Conservation (phyloP, 1,140 invertebrate genomes). For the Vanessa tameamea region DNA sequence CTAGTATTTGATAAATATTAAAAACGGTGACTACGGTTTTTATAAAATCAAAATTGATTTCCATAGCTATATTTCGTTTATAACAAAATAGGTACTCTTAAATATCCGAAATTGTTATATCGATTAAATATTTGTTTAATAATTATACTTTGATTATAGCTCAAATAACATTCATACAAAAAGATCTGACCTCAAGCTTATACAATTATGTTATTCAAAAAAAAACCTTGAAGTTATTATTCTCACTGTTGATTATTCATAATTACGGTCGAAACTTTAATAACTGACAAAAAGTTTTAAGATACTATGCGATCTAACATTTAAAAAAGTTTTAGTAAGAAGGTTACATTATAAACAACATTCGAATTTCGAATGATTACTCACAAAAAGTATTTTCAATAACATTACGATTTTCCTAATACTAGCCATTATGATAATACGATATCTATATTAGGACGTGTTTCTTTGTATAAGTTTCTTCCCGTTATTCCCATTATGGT, state of each 20-base stretch:
- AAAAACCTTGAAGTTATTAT: constrained; percentile 26
- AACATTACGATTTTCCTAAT: constrained; percentile 32
- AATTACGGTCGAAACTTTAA: constrained; percentile 31
- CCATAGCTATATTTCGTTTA: neutral
- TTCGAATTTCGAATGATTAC: neutral
- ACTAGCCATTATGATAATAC: constrained; percentile 51
- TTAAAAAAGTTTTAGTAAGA: neutral
- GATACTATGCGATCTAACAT: neutral
- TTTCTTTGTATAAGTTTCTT: constrained; percentile 41
- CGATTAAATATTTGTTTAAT: neutral
- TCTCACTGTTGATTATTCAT: constrained; percentile 21
- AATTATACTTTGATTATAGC: neutral
- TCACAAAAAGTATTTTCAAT: constrained; percentile 40
- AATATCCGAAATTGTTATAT: neutral
- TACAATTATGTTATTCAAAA: constrained; percentile 10
- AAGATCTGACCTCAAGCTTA: constrained; percentile 4
- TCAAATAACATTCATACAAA: neutral
- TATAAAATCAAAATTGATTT: neutral
- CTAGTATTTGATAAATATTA: no score
- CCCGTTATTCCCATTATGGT: constrained; percentile 42
- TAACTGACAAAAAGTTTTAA: constrained; percentile 6
- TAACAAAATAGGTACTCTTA: neutral
- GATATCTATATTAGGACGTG: constrained; percentile 44
- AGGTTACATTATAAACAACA: neutral
- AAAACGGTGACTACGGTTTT: no score